Percentiles rank a stretch among this genome's conserved stretches.
These are phyloP conservation scores for Nasonovia ribisnigri DNA, from an alignment of 2,888 invertebrate genomes.

Conservation along the genomic window DNA sequence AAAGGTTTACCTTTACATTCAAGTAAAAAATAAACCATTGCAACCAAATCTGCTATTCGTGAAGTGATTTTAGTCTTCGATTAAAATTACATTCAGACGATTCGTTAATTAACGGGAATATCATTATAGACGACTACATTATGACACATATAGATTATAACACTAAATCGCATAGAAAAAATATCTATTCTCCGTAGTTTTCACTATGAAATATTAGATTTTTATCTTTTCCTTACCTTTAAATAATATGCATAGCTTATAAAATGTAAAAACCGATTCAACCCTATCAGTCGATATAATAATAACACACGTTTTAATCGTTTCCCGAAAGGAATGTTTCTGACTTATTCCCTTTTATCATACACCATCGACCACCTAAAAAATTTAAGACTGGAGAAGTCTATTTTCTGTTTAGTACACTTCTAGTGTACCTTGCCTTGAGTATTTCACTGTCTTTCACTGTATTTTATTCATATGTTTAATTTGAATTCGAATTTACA, in stretches of 20 bases:
- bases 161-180: not conserved
- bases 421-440: not conserved
- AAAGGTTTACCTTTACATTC: not conserved
- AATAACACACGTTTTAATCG: not conserved
- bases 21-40: not conserved
- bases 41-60: not conserved
- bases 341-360: not conserved
- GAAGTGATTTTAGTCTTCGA: not conserved
- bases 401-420: not conserved
- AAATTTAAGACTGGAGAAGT: not conserved
- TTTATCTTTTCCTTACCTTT: not conserved
- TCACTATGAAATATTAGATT: not conserved
- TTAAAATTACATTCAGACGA: not conserved
- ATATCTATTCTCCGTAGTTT: not conserved
- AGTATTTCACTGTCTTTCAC: not conserved
- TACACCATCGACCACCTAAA: not conserved
- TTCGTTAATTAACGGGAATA: not conserved
- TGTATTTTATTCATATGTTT: not conserved
- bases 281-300: not conserved
- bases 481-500: not conserved
- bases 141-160: not conserved
- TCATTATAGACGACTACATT: not conserved
- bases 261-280: too few species aligned
- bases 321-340: not conserved
- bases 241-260: too few species aligned